Base-by-base conservation (phyloP, 2,888 invertebrate genomes). In the Melikaiella ostensackeni region DNA sequence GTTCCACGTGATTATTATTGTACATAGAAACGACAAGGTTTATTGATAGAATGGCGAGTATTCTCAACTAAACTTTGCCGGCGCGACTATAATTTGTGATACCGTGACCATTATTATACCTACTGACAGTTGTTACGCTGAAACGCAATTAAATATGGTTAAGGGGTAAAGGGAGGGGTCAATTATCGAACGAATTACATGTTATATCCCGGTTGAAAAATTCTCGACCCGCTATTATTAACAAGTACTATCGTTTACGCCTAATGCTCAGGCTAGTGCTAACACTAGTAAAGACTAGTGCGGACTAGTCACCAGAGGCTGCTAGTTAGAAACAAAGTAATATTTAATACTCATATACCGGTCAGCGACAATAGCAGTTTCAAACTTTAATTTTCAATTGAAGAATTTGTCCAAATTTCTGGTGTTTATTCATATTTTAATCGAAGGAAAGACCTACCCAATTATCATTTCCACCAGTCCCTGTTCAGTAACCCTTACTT, bases 261-360 rank as follows among this genome's bases (percentile, higher is more conserved):
- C 86, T 88, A 88, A 88, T 86, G 88, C 88, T 91, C 89, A 88
- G 87, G 85, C 88, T 90, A 89, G 88, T 87, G 89, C 86, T 88
- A 85, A 87, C 83, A 85, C 88, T 90, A 88, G 86, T 86, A 83
- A 79, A 80, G 86, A 87, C 89, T 89, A 88, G 89, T 88, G 88
- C 87, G 81, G 84, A 87, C 89, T 89, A 90, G 88, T 89, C 88
- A 87, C 84, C 84, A 84, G 86, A 90, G 88, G 89, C 89, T 89
- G 88, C 89, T 90, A 90, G 88, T 87, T 89, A 89, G 88, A 88
- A 80, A 86, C 84, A 84, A 85, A 84, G 79, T 86, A 83, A 84
- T 86, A 87, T 84, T 83, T 87, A 86, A 84, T 85, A 85, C 84
- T 84, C 81, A 70, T 46, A 30, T 70, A 50, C 70, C 46, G 50